These are phyloP conservation scores for Drosophila kuntzei DNA, from an alignment of 2,888 invertebrate species.

Conservation along the genomic window DNA sequence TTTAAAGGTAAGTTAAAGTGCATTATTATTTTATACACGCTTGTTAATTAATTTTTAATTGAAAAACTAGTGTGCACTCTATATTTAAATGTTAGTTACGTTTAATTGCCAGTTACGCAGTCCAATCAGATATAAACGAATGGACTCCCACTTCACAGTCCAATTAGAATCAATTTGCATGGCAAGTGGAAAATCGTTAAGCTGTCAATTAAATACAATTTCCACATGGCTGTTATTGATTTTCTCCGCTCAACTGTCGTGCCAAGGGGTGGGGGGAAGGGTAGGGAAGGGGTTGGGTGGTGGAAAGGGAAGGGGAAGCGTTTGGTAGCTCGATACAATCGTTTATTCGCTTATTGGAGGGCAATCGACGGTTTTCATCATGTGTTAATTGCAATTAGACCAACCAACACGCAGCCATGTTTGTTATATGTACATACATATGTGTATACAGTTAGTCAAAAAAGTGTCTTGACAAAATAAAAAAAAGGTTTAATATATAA, in stretches of 20 bases:
- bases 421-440: too few species aligned
- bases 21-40: too few species aligned
- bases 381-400: constrained; percentile 77
- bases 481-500: too few species aligned
- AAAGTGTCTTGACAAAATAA: too few species aligned
- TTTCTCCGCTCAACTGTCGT: constrained; percentile 51
- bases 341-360: constrained; percentile 18
- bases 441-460: too few species aligned
- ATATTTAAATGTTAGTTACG: constrained; percentile 40
- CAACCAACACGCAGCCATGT: constrained; percentile 57
- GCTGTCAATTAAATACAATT: constrained; percentile 78
- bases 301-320: background rate
- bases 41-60: too few species aligned
- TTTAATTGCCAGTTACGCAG: constrained; percentile 58
- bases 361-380: constrained; percentile 65
- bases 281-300: background rate
- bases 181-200: constrained; percentile 72
- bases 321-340: background rate
- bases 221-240: constrained; percentile 71
- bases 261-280: constrained; percentile 1
- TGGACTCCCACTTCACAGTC: background rate
- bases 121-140: constrained; percentile 36
- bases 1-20: background rate
- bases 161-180: constrained; percentile 56
- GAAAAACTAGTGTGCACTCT: background rate